Evolutionary conservation across 2,888 invertebrate genomes (phyloP).

Genomic region (Elmis aenea): DNA sequence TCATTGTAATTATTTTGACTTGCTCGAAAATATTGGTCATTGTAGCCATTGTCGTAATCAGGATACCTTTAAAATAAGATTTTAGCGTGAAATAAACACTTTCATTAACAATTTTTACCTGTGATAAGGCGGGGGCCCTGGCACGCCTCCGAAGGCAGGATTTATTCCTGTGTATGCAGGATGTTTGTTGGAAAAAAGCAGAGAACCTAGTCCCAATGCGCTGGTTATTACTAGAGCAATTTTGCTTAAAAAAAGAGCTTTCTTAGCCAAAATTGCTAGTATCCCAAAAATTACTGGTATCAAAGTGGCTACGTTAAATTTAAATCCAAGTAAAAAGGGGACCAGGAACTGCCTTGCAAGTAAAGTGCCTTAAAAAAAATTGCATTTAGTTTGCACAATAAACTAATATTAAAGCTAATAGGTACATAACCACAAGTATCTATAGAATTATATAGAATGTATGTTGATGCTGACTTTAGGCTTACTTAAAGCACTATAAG

Average conservation of each 20-base stretch:
- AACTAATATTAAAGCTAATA: too few species aligned
- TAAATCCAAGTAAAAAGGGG: conserved; percentile 73
- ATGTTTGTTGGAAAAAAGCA: conserved; percentile 38
- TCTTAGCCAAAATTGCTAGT: conserved; percentile 68
- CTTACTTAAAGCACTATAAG: too few species aligned
- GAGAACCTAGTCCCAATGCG: conserved; percentile 57
- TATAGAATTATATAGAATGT: too few species aligned
- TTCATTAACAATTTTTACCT: background rate
- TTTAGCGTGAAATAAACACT: background rate
- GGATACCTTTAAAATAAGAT: conserved; percentile 27
- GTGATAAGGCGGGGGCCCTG: conserved; percentile 9
- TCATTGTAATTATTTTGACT: conserved; percentile 20
- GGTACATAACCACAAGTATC: too few species aligned
- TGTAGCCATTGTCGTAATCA: conserved; percentile 29
- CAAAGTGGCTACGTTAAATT: conserved; percentile 71
- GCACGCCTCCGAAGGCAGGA: conserved; percentile 19
- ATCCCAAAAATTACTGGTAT: conserved; percentile 68
- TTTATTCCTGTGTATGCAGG: conserved; percentile 30
- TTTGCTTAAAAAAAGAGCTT: conserved; percentile 71
- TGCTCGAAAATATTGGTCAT: conserved; percentile 41
- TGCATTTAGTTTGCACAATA: too few species aligned
- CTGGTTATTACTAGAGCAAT: conserved; percentile 67
- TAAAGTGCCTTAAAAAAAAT: conserved; percentile 59
- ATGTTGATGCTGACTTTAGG: too few species aligned
- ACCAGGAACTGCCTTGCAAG: conserved; percentile 68